Evolutionary conservation across 2,888 invertebrate genomes (phyloP).

Genomic region (Amphipyra tragopoginis): DNA sequence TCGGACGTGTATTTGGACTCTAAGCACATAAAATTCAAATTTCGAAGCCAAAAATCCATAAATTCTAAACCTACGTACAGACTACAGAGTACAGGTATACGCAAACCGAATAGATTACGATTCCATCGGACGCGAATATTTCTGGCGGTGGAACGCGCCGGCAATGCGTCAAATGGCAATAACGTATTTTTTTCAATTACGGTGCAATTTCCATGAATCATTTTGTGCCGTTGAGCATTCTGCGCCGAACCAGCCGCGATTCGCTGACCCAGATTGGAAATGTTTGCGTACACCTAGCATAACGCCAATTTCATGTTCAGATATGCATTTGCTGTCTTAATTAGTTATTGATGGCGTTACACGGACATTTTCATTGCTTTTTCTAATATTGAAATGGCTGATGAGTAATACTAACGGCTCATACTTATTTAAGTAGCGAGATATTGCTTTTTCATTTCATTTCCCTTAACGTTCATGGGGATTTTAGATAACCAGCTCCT

Average conservation of each 20-base stretch:
- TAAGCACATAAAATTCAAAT: constrained; percentile 43
- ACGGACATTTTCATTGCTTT: neutral
- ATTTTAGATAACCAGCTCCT: neutral
- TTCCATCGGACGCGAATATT: constrained; percentile 67
- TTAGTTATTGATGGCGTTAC: constrained; percentile 39
- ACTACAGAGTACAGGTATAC: constrained; percentile 28
- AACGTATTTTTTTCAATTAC: constrained; percentile 89
- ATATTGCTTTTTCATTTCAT: too few species aligned
- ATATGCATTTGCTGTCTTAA: constrained; percentile 61
- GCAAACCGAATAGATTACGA: constrained; percentile 58
- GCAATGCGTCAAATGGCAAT: constrained; percentile 86
- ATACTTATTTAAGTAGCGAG: too few species aligned
- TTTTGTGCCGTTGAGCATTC: constrained; percentile 79
- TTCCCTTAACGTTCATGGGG: neutral
- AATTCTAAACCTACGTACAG: constrained; percentile 40
- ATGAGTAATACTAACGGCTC: neutral
- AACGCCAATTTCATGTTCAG: constrained; percentile 69
- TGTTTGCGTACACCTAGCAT: constrained; percentile 80
- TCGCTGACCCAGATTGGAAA: constrained; percentile 81
- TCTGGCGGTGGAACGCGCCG: constrained; percentile 69
- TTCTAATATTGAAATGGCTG: neutral
- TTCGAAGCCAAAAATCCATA: constrained; percentile 31
- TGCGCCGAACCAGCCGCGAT: constrained; percentile 69
- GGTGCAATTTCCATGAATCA: constrained; percentile 87
- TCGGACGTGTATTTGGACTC: too few species aligned